These are phyloP conservation scores for Drosophila quadrilineata DNA, from an alignment of 1,140 invertebrate genomes.

Conservation along the genomic window DNA sequence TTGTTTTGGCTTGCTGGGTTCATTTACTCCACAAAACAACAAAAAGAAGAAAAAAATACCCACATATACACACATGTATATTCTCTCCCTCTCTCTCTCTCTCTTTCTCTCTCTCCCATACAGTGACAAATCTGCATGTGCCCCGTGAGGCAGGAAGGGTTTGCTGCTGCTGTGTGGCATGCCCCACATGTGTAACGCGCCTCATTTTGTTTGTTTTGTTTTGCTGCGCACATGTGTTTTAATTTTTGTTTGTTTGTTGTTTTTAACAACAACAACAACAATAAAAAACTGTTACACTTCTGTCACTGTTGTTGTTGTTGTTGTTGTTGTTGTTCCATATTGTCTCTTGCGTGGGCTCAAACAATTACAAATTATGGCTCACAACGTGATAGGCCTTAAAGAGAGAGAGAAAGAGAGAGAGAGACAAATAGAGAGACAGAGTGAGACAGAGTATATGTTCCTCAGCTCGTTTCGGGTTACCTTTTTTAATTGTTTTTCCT, in stretches of 20 bases:
- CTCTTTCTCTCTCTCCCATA: too few relatives aligned
- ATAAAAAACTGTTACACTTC: conserved; percentile 67
- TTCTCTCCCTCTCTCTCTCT: too few relatives aligned
- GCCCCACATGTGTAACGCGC: conserved; percentile 46
- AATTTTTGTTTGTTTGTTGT: conserved; percentile 76
- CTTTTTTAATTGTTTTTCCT: conserved; percentile 63
- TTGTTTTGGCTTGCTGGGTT: conserved; percentile 78
- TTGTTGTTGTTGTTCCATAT: conserved; percentile 35
- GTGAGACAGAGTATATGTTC: conserved; percentile 4
- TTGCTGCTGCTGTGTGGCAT: conserved; percentile 41
- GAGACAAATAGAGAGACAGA: too few relatives aligned
- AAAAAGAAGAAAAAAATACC: conserved; percentile 18
- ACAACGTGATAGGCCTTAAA: conserved; percentile 11
- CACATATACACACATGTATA: conserved; percentile 13
- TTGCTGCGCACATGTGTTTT: conserved; percentile 75
- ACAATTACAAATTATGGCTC: conserved; percentile 75
- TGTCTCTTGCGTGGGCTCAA: conserved; percentile 68
- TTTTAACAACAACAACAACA: conserved; percentile 53
- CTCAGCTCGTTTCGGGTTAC: conserved; percentile 59
- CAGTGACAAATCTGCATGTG: conserved; percentile 32
- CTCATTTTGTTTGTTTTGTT: conserved; percentile 32
- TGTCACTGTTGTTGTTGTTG: conserved; percentile 9
- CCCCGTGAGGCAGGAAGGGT: conserved; percentile 42
- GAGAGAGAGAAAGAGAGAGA: too few relatives aligned
- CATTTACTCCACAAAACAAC: conserved; percentile 58